Evolutionary conservation across 2,888 invertebrate species (phyloP).

Genomic region (Lepeophtheirus nordmannii): DNA sequence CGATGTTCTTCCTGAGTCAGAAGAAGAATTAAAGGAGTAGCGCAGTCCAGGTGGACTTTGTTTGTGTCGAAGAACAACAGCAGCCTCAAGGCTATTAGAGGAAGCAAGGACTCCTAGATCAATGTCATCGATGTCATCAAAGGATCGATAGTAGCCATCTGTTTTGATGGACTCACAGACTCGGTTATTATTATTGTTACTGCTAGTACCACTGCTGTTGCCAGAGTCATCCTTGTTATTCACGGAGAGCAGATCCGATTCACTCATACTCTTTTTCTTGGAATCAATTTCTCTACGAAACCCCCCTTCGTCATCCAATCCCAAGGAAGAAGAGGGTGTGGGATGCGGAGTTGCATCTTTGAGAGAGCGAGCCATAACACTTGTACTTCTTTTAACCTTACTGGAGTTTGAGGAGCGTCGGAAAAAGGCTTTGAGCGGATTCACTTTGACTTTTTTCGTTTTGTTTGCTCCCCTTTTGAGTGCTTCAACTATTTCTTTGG

Average conservation of each 20-base stretch:
- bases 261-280: slow-evolving; percentile 18
- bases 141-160: slow-evolving; percentile 16
- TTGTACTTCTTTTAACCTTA: neutral
- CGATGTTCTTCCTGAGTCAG: slow-evolving; percentile 9
- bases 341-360: no score
- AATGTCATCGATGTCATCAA: slow-evolving; percentile 20
- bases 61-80: slow-evolving; percentile 2
- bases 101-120: neutral
- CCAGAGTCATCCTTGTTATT: neutral
- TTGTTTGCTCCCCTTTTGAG: neutral
- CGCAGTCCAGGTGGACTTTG: neutral
- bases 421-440: slow-evolving; percentile 8
- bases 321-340: neutral
- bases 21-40: slow-evolving; percentile 14
- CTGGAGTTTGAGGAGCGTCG: neutral
- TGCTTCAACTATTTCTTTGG: slow-evolving; percentile 3
- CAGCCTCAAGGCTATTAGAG: slow-evolving; percentile 11
- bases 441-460: slow-evolving; percentile 4
- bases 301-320: slow-evolving; percentile 6
- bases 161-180: neutral
- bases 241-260: slow-evolving; percentile 7
- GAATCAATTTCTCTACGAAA: neutral
- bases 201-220: neutral
- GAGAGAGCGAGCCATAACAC: neutral
- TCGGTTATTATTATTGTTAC: neutral